Percentiles rank a stretch among this genome's conserved stretches.
Evolutionary conservation across 2,797 vertebrate genomes (phyloP).

Genomic region (Anableps anableps): DNA sequence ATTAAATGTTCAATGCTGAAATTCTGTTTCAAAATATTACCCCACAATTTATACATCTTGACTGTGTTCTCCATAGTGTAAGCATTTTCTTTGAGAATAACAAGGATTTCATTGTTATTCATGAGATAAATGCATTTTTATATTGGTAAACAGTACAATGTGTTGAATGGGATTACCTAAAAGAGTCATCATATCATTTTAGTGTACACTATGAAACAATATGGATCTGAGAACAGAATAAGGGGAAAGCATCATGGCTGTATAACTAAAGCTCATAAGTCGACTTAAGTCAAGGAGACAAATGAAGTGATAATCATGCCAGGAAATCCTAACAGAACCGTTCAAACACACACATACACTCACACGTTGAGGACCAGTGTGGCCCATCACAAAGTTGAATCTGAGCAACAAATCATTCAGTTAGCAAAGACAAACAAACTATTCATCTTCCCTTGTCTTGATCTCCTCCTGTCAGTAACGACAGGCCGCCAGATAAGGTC

Average conservation of each 20-base stretch:
- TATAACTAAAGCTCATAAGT: conserved; percentile 21
- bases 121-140: not conserved
- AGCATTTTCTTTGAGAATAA: not conserved
- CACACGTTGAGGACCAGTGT: conserved; percentile 3
- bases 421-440: conserved; percentile 61
- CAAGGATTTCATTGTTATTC: not conserved
- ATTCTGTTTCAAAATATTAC: not conserved
- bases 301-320: conserved; percentile 38
- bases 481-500: conserved; percentile 50
- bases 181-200: not conserved
- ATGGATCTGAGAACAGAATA: conserved; percentile 11
- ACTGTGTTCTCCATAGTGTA: not conserved
- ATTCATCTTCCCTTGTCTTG: conserved; percentile 65
- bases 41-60: not conserved
- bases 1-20: not conserved
- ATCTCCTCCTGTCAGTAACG: conserved; percentile 62
- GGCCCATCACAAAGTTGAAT: conserved; percentile 48
- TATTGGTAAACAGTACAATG: not conserved
- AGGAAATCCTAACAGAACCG: conserved; percentile 36
- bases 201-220: not conserved
- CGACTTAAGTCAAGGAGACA: conserved; percentile 12
- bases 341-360: conserved; percentile 16
- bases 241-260: not conserved
- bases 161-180: not conserved
- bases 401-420: conserved; percentile 63